Percentiles rank a stretch among this genome's conserved stretches.
Conservation (phyloP, 2,888 invertebrate species). For the Idaea biselata region DNA sequence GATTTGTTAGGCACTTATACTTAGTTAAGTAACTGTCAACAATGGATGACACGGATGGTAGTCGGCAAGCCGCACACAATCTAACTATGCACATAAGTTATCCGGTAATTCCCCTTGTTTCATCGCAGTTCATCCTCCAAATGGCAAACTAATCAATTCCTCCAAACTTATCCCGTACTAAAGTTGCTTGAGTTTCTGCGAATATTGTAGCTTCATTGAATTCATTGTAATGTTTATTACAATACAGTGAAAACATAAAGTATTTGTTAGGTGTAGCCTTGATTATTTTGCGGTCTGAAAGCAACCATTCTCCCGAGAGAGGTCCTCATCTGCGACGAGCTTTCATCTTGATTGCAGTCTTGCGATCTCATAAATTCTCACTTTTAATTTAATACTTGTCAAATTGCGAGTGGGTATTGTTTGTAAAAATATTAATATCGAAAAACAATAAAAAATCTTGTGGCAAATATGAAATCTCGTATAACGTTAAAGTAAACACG, state of each 20-base stretch:
- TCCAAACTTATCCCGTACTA: neutral
- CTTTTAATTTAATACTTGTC: constrained; percentile 48
- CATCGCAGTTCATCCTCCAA: constrained; percentile 5
- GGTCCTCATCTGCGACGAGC: constrained; percentile 33
- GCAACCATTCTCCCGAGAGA: constrained; percentile 12
- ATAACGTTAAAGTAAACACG: constrained; percentile 1
- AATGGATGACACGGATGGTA: neutral
- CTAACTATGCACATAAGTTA: constrained; percentile 6
- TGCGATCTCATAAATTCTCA: constrained; percentile 49
- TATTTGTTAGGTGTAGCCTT: constrained; percentile 4
- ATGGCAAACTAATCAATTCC: constrained; percentile 5
- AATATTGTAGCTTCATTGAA: neutral
- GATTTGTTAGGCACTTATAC: constrained; percentile 4
- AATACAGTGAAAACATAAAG: neutral
- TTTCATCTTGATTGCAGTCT: constrained; percentile 59
- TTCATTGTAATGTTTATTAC: neutral
- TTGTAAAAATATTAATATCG: constrained; percentile 37
- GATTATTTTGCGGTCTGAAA: constrained; percentile 24
- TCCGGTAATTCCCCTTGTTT: constrained; percentile 4
- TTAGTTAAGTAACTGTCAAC: constrained; percentile 6
- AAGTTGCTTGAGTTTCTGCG: neutral
- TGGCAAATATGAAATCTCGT: neutral
- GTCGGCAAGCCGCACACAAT: constrained; percentile 1
- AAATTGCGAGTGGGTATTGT: constrained; percentile 28
- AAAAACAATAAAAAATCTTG: neutral